phyloP scores from a whole-genome alignment of 2,888 invertebrate species.

The Nemoura dubitans region DNA sequence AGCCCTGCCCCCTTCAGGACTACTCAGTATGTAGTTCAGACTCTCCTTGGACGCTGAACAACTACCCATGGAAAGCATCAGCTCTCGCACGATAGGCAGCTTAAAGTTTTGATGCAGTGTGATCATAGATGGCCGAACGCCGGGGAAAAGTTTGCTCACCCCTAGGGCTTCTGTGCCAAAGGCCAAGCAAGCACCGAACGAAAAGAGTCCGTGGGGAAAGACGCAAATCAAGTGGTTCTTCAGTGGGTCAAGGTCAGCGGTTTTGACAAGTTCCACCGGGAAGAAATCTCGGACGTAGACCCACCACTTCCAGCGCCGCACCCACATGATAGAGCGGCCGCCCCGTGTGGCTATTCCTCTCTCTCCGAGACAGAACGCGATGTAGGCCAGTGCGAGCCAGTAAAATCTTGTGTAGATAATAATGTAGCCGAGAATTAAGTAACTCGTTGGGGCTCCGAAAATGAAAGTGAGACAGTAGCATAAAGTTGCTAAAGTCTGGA shows the following conservation, averaged over 20 bases:
- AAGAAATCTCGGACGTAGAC: conserved; percentile 82
- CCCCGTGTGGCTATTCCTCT: conserved; percentile 67
- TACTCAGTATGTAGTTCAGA: conserved; percentile 69
- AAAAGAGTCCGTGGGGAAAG: conserved; percentile 92
- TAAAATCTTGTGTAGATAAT: conserved; percentile 57
- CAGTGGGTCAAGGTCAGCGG: conserved; percentile 79
- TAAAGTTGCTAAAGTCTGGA: conserved; percentile 82
- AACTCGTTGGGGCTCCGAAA: conserved; percentile 65
- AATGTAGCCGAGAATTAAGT: conserved; percentile 66
- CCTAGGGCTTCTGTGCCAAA: conserved; percentile 53
- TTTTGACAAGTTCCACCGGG: conserved; percentile 84
- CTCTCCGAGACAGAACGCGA: conserved; percentile 74
- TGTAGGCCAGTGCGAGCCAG: conserved; percentile 66
- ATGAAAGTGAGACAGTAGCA: conserved; percentile 76
- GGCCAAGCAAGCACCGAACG: conserved; percentile 69
- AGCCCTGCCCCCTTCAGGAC: conserved; percentile 65
- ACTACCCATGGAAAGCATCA: conserved; percentile 66
- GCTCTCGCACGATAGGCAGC: conserved; percentile 77
- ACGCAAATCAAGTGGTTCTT: conserved; percentile 86
- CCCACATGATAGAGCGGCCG: conserved; percentile 66
- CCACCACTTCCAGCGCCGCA: conserved; percentile 76
- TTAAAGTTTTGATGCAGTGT: conserved; percentile 79
- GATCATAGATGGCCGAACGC: conserved; percentile 68
- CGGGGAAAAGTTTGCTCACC: conserved; percentile 68
- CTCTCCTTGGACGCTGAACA: conserved; percentile 73